A percentile compares a stretch with the other conserved stretches of the same genome.
phyloP scores from a whole-genome alignment of 2,113 vertebrate genomes.

The Tinamus guttatus region DNA sequence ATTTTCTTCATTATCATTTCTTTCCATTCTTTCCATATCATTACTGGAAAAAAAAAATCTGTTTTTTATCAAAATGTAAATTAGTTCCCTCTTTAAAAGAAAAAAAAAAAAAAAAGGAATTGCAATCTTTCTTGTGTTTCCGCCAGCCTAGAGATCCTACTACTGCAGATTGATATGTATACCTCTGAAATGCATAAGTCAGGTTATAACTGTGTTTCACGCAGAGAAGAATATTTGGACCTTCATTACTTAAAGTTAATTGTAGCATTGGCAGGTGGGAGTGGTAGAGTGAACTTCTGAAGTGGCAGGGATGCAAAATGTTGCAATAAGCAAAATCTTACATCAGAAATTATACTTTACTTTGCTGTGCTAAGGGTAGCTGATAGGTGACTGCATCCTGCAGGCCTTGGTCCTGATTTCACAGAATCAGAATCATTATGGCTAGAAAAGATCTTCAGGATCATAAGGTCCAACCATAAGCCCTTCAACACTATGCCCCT shows the following conservation, averaged over 20 bases:
- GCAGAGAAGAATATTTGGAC: neutral
- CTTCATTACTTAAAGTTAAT: neutral
- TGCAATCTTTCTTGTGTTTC: neutral
- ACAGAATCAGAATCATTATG: too few relatives aligned
- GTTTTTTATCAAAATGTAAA: neutral
- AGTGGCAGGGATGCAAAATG: neutral
- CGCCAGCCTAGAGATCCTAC: neutral
- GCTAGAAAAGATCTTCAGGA: too few relatives aligned
- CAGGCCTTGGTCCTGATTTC: neutral
- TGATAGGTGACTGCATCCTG: neutral
- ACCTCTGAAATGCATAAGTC: neutral
- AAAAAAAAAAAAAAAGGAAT: too few relatives aligned
- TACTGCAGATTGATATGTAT: neutral
- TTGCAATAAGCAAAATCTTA: neutral
- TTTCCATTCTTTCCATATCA: neutral
- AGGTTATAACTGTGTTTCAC: neutral
- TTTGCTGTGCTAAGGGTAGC: neutral
- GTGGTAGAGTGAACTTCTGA: neutral
- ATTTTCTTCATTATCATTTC: neutral
- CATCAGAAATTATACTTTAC: neutral
- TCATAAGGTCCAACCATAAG: too few relatives aligned
- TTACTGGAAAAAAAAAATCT: neutral
- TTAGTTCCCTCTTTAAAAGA: neutral
- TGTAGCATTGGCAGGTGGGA: accelerated
- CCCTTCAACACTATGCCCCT: too few relatives aligned